Conservation (phyloP, 2,113 vertebrate species). For the Actenoides lindsayi region DNA sequence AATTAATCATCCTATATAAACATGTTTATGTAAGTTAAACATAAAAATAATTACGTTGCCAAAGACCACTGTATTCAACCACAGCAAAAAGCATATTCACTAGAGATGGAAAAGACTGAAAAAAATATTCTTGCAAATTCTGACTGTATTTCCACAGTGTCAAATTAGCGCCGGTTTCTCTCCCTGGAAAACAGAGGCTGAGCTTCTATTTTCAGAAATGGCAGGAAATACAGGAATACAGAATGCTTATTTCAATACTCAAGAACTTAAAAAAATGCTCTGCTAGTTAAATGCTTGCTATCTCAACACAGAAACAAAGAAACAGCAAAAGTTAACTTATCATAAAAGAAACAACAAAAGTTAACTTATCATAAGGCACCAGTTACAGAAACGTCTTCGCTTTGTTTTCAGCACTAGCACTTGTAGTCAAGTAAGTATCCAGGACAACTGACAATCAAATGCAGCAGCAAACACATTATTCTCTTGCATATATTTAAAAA, state of each 20-base stretch:
- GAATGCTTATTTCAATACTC: not conserved
- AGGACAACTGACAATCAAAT: slow-evolving; percentile 55
- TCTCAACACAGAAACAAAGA: not conserved
- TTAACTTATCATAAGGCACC: not conserved
- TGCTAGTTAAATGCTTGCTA: not conserved
- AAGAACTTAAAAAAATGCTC: not conserved
- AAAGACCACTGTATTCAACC: not conserved
- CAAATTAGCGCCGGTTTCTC: not conserved
- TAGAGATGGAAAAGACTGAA: not conserved
- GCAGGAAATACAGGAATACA: not conserved
- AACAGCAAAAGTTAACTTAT: not conserved
- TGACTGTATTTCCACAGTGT: not conserved
- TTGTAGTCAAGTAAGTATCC: slow-evolving; percentile 17
- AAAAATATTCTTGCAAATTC: not conserved
- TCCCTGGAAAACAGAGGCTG: not conserved
- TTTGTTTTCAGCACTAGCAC: slow-evolving; percentile 11
- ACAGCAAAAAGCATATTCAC: not conserved
- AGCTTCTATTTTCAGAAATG: not conserved
- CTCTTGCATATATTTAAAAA: not conserved
- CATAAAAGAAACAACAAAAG: not conserved
- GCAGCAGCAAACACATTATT: not conserved
- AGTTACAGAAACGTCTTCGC: not conserved
- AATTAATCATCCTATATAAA: not conserved
- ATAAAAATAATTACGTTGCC: not conserved
- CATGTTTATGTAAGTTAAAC: not conserved